Evolutionary conservation across 2,113 vertebrate genomes (phyloP).

Genomic region (Aptenodytes forsteri): DNA sequence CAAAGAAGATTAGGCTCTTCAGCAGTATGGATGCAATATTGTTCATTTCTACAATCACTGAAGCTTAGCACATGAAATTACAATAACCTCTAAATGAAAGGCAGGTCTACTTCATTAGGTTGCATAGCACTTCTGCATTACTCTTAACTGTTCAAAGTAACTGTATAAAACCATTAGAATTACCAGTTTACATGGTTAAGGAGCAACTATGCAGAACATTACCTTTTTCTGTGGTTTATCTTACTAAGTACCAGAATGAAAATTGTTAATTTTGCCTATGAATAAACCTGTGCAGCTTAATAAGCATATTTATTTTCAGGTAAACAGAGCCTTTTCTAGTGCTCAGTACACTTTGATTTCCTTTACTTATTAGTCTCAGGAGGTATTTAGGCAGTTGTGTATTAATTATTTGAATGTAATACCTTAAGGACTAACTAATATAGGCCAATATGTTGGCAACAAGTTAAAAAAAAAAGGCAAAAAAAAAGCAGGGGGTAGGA

Average conservation of each 20-base stretch:
- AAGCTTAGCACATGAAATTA: background rate
- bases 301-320: background rate
- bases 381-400: background rate
- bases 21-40: background rate
- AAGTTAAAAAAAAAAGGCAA: background rate
- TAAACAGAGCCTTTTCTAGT: background rate
- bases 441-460: background rate
- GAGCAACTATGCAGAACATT: background rate
- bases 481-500: background rate
- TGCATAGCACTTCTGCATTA: background rate
- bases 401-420: background rate
- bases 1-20: background rate
- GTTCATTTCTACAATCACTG: background rate
- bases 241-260: background rate
- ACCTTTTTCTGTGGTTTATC: background rate
- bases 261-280: background rate
- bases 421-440: background rate
- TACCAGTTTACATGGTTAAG: background rate
- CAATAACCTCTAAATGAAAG: background rate
- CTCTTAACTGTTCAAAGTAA: background rate
- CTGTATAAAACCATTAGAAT: background rate
- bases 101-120: background rate
- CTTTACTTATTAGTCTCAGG: background rate
- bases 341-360: background rate
- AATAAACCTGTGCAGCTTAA: background rate